Evolutionary conservation across 2,113 vertebrate genomes (phyloP).

Genomic region (Donacobius atricapilla): DNA sequence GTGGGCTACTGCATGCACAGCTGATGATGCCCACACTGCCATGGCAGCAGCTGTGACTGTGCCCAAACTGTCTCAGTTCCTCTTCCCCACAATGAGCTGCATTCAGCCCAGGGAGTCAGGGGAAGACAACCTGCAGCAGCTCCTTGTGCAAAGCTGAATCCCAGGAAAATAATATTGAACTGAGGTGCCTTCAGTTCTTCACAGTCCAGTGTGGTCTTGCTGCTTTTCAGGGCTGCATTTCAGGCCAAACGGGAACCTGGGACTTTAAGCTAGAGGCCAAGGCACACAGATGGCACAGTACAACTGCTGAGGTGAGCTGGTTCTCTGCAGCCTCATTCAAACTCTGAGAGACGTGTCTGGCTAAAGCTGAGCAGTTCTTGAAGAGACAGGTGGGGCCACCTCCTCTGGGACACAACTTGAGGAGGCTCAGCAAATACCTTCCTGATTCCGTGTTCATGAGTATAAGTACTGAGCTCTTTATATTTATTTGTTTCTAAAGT

Average conservation of each 20-base stretch:
- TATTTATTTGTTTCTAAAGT: background rate
- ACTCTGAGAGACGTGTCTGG: accelerated
- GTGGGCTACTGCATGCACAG: accelerated
- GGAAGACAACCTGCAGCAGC: background rate
- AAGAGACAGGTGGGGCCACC: background rate
- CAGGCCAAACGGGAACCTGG: background rate
- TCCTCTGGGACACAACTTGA: background rate
- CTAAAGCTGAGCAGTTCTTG: background rate
- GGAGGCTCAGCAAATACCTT: background rate
- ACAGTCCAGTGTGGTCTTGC: background rate
- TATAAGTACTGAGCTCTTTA: background rate
- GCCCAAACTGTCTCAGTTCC: background rate
- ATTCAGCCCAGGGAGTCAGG: background rate
- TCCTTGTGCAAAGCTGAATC: background rate
- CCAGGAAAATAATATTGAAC: background rate
- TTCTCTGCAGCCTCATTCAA: background rate
- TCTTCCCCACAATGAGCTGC: background rate
- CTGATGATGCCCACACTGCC: background rate
- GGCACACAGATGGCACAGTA: accelerated
- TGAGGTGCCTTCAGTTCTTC: background rate
- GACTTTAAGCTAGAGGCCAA: background rate
- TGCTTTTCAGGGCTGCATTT: background rate
- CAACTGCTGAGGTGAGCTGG: accelerated
- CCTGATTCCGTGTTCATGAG: accelerated
- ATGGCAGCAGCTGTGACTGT: background rate